Percentiles rank a stretch among this genome's conserved stretches.
These are phyloP conservation scores for Papilio gigon DNA, from an alignment of 2,888 invertebrate species.

Conservation along the genomic window DNA sequence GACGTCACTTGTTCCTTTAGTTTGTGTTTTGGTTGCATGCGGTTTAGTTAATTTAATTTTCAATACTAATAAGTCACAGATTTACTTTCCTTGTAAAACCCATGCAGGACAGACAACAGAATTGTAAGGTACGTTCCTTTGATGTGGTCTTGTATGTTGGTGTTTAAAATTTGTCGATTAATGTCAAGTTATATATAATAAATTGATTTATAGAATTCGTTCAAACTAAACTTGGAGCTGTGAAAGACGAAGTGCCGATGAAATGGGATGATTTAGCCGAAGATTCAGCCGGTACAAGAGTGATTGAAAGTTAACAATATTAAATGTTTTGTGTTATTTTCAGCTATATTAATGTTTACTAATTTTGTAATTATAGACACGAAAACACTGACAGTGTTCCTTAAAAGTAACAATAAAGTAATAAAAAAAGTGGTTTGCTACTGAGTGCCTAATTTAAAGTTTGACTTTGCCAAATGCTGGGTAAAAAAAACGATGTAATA, in stretches of 20 bases:
- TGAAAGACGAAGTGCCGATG: background rate
- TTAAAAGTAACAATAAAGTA: no score
- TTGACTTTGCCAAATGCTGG: background rate
- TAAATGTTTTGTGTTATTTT: conserved; percentile 26
- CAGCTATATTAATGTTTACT: conserved; percentile 9
- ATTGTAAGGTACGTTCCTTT: conserved; percentile 47
- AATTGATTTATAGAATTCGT: conserved; percentile 29
- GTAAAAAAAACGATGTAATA: background rate
- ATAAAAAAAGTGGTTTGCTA: no score
- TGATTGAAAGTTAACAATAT: conserved; percentile 20
- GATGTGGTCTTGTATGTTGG: conserved; percentile 10
- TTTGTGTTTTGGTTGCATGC: conserved; percentile 53
- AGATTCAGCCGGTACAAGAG: conserved; percentile 26
- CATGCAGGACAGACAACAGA: conserved; percentile 49
- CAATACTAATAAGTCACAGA: conserved; percentile 46
- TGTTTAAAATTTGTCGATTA: background rate
- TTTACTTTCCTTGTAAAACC: conserved; percentile 51
- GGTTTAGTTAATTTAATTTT: conserved; percentile 53
- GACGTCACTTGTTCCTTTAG: background rate
- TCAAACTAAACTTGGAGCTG: conserved; percentile 24
- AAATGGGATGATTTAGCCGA: conserved; percentile 19
- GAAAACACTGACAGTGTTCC: background rate
- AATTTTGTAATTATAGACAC: background rate
- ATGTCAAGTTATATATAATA: background rate
- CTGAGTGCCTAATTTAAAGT: no score